phyloP scores from a whole-genome alignment of 2,888 invertebrate genomes.

The Luperina testacea region DNA sequence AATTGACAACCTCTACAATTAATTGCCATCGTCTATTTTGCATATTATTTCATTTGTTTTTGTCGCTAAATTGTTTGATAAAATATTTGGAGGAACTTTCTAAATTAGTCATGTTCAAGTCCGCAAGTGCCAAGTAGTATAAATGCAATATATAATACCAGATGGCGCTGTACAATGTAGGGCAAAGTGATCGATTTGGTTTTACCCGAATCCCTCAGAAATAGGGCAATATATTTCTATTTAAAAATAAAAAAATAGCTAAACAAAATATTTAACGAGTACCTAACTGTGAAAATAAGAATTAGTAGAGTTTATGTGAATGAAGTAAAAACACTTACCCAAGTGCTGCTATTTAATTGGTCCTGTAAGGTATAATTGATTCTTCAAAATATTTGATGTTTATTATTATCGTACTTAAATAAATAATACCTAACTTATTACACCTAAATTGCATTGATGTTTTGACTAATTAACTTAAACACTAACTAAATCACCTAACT shows the following conservation, averaged over 20 bases:
- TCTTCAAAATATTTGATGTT: conserved; percentile 47
- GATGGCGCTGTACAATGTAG: conserved; percentile 44
- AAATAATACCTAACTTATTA: conserved; percentile 62
- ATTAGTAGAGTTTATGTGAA: not conserved
- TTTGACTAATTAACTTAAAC: conserved; percentile 78
- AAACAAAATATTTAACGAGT: not conserved
- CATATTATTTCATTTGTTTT: not conserved
- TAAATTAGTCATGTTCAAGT: conserved; percentile 7
- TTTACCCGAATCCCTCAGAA: not conserved
- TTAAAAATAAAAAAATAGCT: not conserved
- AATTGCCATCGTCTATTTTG: not conserved
- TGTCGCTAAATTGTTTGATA: not conserved
- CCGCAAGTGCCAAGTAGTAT: not conserved
- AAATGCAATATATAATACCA: conserved; percentile 10
- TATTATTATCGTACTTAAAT: conserved; percentile 48
- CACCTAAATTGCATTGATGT: conserved; percentile 83
- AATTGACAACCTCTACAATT: not conserved
- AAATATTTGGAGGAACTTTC: not conserved
- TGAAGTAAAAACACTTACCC: conserved; percentile 52
- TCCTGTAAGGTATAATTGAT: conserved; percentile 20
- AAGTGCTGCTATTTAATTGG: conserved; percentile 35
- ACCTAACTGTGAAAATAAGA: not conserved
- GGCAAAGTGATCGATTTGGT: not conserved
- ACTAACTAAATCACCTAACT: conserved; percentile 72
- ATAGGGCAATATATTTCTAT: not conserved